Base-by-base conservation (phyloP, 2,888 invertebrate genomes). In the Callyntrura guangdongensis region DNA sequence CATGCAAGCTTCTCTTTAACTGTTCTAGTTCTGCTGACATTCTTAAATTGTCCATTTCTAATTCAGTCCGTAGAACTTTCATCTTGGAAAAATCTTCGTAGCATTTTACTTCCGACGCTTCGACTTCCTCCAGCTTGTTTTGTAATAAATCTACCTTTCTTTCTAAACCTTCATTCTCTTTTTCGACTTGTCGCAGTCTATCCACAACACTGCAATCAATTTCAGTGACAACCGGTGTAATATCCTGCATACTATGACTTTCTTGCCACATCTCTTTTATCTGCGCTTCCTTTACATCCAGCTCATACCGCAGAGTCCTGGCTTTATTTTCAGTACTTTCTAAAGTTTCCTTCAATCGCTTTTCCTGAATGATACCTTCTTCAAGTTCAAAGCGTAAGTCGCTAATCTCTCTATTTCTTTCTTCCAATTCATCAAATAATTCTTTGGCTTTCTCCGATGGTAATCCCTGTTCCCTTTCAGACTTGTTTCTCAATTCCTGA, bases 271-370 rank as follows among this genome's bases (percentile, higher is more conserved):
- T 2, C 20, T 83, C 83, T 14, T 45, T 47, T 11, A 64, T 47
- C 17, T 83, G 27, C 8, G 11, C 11, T 12, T 83, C 64, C 64
- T 83, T 83, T 20, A 64, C 83, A 17, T 17, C 20, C 22, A 83
- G 14, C 47, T 45, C 64, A 47, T 36, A 25, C 0, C 64, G 77
- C 36, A 95, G 95, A 25, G 95, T 95, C 56, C 95, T 95, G 49
- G 94, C 95, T 92, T 96, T 95, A 49, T 95, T 92, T 17, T 95
- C 95, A 61, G 95, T 94, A 0, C 95, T 94, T 94, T 95, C 95
- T 89, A 92, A 94, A 12, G 27, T 69, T 25, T 90, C 69, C 17
- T 90, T 90, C 45, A 90, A 17, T 0, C 22, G 17, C 27, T 74
- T 86, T 14, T 90, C 90, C 12, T 90, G 90, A 1, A 83, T 36